Percentiles rank a stretch among this genome's conserved stretches.
phyloP scores from a whole-genome alignment of 35 echinoderm and acorn worm genomes.

The Chiridota heheva region DNA sequence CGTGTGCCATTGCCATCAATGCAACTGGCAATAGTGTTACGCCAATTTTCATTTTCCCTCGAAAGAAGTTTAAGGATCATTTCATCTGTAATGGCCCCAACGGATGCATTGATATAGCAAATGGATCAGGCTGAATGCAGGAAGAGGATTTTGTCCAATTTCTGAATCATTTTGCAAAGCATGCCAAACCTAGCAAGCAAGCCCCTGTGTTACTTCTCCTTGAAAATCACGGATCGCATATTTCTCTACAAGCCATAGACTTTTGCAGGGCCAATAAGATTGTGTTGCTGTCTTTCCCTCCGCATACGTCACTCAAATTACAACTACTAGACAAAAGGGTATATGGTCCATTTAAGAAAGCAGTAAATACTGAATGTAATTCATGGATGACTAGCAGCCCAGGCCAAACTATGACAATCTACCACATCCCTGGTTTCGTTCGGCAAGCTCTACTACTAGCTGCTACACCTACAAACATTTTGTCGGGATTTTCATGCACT shows the following conservation, averaged over 20 bases:
- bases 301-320: constrained; percentile 16
- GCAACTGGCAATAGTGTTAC: constrained; percentile 20
- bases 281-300: constrained; percentile 10
- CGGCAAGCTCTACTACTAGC: background rate
- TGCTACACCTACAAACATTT: background rate
- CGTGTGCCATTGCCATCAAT: constrained; percentile 14
- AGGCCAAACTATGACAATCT: constrained; percentile 27
- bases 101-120: background rate
- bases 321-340: constrained; percentile 13
- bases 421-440: background rate
- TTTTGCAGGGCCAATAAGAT: constrained; percentile 12
- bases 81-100: background rate
- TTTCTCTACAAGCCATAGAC: background rate
- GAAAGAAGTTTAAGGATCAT: background rate
- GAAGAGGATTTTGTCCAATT: background rate
- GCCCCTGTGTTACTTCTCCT: background rate
- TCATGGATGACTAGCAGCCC: constrained; percentile 20
- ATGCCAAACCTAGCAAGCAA: background rate
- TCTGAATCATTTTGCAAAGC: constrained; percentile 1
- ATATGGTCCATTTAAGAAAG: constrained; percentile 32
- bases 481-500: background rate
- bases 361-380: background rate
- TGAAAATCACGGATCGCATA: constrained; percentile 1
- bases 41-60: constrained; percentile 20
- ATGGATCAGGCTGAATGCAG: background rate